Base-by-base conservation (phyloP, 2,797 vertebrate species). In the Oryzias sinensis region DNA sequence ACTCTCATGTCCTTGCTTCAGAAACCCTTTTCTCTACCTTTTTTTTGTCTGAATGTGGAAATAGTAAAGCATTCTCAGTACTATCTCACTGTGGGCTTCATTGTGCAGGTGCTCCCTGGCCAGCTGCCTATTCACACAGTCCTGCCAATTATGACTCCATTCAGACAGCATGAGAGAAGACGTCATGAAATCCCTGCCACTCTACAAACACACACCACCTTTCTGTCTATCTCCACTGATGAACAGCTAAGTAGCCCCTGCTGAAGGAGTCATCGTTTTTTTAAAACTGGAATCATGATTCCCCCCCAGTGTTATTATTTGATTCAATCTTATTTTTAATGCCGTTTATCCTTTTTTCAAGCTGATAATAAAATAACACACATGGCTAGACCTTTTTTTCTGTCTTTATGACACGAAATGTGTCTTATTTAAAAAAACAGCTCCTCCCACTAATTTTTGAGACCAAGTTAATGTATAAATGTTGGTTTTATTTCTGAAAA, bases 101-200 rank as follows among this genome's bases (percentile, higher is more conserved):
- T 90, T 86, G 83, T 86, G 71, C 70, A 77, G 79, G 74, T 80
- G 76, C 83, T 90, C 83, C 88, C 88, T 63, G 86, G 91, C 93
- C 95, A 96, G 94, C 93, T 96, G 95, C 92, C 94, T 92, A 89
- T 93, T 91, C 90, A 91, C 89, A 90, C 75, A 85, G 67, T 72
- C 69, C 80, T 78, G 69, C 92, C 95, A 96, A 96, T 97, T 95
- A 97, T 90, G 85, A 85, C 72, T 90, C 91, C 92, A 94, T 96
- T 95, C 94, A 96, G 91, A 86, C 89, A 91, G 84, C 56, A 82
- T 85, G 80, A 69, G n/a, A 83, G 82, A 76, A 82, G 73, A 81
- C 66, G 80, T 77, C 78, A 82, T 82, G 62, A 85, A 84, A 82
- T 80, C 78, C 49, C 79, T 88, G 83, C 66, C 77, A 74, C 70